Evolutionary conservation across 2,888 invertebrate genomes (phyloP), one percentile per base, ranked within the genome.

Genomic region (Pinctada fucata): DNA sequence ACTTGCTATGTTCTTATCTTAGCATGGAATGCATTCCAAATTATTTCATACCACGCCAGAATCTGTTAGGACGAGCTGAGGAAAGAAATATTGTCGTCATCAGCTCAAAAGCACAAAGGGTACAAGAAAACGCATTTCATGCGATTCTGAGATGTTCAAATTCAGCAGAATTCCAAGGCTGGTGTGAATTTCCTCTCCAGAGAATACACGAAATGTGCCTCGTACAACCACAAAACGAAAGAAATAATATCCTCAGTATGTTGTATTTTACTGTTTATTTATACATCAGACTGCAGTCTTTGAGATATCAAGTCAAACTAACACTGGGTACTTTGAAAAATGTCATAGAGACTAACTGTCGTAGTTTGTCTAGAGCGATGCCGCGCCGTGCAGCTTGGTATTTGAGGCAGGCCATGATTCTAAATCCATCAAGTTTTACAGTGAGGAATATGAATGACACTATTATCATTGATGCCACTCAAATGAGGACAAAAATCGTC

Each of bases 241-340:
- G 8, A 2, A 13, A 51, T 50, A 13, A 48, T 2, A 10, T 52
- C 4, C 51, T 71, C n/a, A 71, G 71, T 51, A 71, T 52, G 51
- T 51, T 67, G 45, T 74, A 74, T 67, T 74, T 74, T 31, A 51
- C 67, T 48, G 47, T 51, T 10, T 74, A 74, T 49, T 50, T 67
- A 52, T 66, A 16, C 4, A 45, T 74, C 6, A 8, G 74, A 31
- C 66, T 67, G 10, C 67, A 67, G 16, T 5, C 74, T 8, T 3
- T 31, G 8, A 31, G 52, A 45, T 74, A 74, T 8, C 13, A 50
- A 52, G 5, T 45, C 2, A 66, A 74, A n/a, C 45, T 74, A 8
- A 51, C 31, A 45, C 47, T n/a, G 2, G 3, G 16, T 6, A 74
- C 74, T 16, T 3, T 51, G 16, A 66, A 51, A 48, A n/a, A 74